Evolutionary conservation across 2,888 invertebrate species (phyloP), one percentile per base, ranked within the genome.

Genomic region (Calameuta filiformis): DNA sequence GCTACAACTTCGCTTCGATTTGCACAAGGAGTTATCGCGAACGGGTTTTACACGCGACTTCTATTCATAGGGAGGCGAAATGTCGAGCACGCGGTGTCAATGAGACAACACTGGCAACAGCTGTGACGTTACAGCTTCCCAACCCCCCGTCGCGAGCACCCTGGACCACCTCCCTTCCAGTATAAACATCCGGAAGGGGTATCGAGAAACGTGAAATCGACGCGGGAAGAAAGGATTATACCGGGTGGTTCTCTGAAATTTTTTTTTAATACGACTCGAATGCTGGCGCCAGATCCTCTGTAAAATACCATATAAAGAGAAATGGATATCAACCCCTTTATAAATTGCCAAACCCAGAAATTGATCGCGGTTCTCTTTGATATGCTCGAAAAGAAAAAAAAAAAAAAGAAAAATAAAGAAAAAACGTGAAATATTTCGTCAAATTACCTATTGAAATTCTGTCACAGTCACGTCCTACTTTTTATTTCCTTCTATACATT

Each of bases 101-200:
- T 71, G 71, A 71, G 71, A 71, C 71, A 71, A 71, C 71, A 23
- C 35, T 82, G 83, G 79, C 81, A 81, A 79, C 85, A 87, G 82
- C 85, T 86, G 84, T 83, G 83, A 83, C 81, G 80, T 77, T 76
- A 79, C 77, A 80, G 78, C 76, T 56, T 56, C 56, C 56, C 6
- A 9, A 23, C 9, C 56, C 76, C 76, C 76, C 74, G 78, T 40
- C 15, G 33, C 31, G 31, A 15, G 23, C 12, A 12, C 12, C 71
- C 34, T 11, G 30, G 11, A 15, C 30, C 69, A 33, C 9, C 15
- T 4, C 9, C 71, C 71, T 12, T 23, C 31, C 56, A 56, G 56
- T 56, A 23, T 56, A 56, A 56, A 56, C 56, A 56, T 56, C 56
- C 56, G 56, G 56, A 56, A 56, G 56, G 56, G 56, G 23, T 56